Conservation (phyloP, 2,888 invertebrate species). For the Horisme vitalbata region DNA sequence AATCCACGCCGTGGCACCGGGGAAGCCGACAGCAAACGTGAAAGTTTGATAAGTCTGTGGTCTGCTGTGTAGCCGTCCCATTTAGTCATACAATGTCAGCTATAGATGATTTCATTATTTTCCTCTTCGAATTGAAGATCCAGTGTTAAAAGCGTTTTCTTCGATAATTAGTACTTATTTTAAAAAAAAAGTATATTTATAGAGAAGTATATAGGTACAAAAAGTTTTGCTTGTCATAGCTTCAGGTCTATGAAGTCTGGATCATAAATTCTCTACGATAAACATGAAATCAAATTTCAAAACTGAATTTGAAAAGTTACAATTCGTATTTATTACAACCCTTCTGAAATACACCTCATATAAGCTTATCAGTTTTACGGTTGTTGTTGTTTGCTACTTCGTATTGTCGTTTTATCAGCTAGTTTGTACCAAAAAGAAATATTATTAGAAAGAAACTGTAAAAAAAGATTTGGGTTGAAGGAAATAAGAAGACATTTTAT, state of each 20-base stretch:
- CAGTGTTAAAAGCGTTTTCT: not conserved
- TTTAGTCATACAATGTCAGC: constrained; percentile 2
- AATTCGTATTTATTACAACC: not conserved
- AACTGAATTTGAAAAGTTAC: not conserved
- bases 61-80: constrained; percentile 7
- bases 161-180: too few species aligned
- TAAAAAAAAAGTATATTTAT: too few species aligned
- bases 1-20: too few species aligned
- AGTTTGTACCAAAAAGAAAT: too few species aligned
- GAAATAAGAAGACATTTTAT: too few species aligned
- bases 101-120: constrained; percentile 11
- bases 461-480: constrained; percentile 1
- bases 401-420: not conserved
- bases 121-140: constrained; percentile 8
- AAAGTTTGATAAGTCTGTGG: constrained; percentile 11
- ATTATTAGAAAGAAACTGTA: not conserved
- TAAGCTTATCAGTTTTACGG: constrained; percentile 2
- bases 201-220: too few species aligned
- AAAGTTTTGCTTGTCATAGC: too few species aligned
- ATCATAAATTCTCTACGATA: too few species aligned
- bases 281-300: not conserved
- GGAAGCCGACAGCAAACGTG: not conserved
- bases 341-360: not conserved
- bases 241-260: too few species aligned
- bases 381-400: not conserved